phyloP scores from a whole-genome alignment of 2,113 vertebrate genomes.

The Hirundichthys speculiger region DNA sequence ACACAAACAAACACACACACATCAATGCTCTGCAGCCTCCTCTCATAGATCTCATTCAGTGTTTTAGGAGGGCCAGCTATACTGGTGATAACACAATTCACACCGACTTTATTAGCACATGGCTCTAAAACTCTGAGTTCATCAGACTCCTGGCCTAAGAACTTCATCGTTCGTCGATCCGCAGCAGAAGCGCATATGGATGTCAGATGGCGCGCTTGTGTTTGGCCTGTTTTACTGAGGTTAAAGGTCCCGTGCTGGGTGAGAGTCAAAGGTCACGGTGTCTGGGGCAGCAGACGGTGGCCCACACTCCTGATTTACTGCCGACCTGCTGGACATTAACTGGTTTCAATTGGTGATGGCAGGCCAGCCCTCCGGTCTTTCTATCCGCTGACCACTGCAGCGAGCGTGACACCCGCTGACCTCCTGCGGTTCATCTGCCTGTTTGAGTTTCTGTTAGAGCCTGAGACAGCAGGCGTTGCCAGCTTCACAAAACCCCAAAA shows the following conservation, averaged over 20 bases:
- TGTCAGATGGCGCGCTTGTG: conserved; percentile 63
- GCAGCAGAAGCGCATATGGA: conserved; percentile 56
- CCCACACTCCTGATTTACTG: conserved; percentile 66
- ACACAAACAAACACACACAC: conserved; percentile 14
- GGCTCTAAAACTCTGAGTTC: conserved; percentile 22
- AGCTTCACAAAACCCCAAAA: neutral
- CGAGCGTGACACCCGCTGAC: conserved; percentile 5
- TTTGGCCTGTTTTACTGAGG: conserved; percentile 54
- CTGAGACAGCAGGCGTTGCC: neutral
- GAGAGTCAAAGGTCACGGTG: conserved; percentile 58
- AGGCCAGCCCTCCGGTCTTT: conserved; percentile 34
- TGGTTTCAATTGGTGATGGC: conserved; percentile 29
- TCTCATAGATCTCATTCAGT: too few relatives aligned
- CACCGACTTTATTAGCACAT: conserved; percentile 14
- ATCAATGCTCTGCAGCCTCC: too few relatives aligned
- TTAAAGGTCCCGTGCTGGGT: conserved; percentile 48
- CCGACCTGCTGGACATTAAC: conserved; percentile 63
- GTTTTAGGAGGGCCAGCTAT: too few relatives aligned
- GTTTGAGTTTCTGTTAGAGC: neutral
- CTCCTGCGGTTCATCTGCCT: conserved; percentile 15
- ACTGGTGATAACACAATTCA: neutral
- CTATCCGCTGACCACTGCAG: conserved; percentile 48
- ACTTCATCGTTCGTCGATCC: conserved; percentile 52
- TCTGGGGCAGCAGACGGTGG: conserved; percentile 54
- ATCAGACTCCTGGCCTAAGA: conserved; percentile 16